Evolutionary conservation across 1,140 invertebrate genomes (phyloP), one percentile per base, ranked within the genome.

Genomic region (Lithobius niger): DNA sequence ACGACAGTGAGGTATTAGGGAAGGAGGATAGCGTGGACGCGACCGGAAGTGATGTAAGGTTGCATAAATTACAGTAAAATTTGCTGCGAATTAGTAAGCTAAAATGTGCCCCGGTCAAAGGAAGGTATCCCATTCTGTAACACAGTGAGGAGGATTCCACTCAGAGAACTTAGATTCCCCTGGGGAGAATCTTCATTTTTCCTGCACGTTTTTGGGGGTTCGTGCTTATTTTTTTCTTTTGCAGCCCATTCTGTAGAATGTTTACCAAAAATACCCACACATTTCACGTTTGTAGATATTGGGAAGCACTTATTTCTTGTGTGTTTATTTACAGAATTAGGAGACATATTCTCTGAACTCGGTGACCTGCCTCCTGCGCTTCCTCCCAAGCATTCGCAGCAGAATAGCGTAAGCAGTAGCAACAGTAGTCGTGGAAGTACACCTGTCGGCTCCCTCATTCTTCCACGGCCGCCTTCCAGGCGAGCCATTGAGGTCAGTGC

Each of bases 391-490:
- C 58, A 51, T 26, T 54, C 40, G 27, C 50, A 43, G 2, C 40
- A 27, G 57, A 54, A 16, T 27, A 36, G n/a, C 22, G 44, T 28
- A 22, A 62, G 26, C 50, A 44, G 2, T 13, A 45, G 13, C 25
- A 50, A 24, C 26, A 27, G 28, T 3, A 50, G 61, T 51, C 52
- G 65, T 18, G 64, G 63, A 13, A 60, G 62, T 21, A 84, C 82
- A 4, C 76, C 79, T 0, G 80, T 76, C 16, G 78, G 81, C 24
- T 78, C 78, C 18, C 88, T 90, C 61, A 83, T 84, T 16, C 82
- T 92, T 60, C 88, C 88, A 16, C 72, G 88, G 57, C 88, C 88
- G 0, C 86, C 89, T 1, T 91, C 88, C 1, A 71, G 88, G 42
- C 60, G 68, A 59, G 60, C 65, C 63, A 59, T 58, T 28, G 64